Conservation (phyloP, 2,797 vertebrate species). For the Diplodus sargus region DNA sequence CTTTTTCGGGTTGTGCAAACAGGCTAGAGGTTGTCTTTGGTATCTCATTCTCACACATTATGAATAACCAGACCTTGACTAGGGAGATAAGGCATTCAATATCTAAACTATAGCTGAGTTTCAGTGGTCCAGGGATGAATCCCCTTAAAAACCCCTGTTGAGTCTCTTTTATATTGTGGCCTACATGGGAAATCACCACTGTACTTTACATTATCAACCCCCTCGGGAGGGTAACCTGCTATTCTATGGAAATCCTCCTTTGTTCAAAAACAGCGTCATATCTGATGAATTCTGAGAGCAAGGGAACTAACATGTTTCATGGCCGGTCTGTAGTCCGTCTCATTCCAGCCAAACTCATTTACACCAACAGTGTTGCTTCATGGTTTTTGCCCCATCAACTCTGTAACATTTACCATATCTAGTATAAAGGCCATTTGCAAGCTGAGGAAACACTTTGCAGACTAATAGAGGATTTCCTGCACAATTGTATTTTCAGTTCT, state of each 20-base stretch:
- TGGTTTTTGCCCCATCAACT: conserved; percentile 21
- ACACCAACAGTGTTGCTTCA: conserved; percentile 14
- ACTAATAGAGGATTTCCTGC: conserved; percentile 13
- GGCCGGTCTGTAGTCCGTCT: background rate
- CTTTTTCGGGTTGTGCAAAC: background rate
- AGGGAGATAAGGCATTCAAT: conserved; percentile 49
- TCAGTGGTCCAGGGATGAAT: conserved; percentile 8
- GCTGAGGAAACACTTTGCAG: background rate
- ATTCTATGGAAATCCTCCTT: conserved; percentile 5
- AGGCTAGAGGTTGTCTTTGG: conserved; percentile 4
- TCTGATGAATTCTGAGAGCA: conserved; percentile 3
- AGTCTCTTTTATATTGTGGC: background rate
- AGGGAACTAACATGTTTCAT: conserved; percentile 6
- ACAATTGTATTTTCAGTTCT: conserved; percentile 18
- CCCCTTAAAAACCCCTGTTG: conserved; percentile 28
- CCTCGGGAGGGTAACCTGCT: background rate
- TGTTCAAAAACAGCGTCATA: background rate
- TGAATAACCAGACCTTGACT: conserved; percentile 28
- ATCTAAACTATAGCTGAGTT: conserved; percentile 26
- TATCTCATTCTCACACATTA: conserved; percentile 45
- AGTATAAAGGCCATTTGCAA: background rate
- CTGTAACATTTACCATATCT: background rate
- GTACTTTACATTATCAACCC: conserved; percentile 16
- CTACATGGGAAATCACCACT: conserved; percentile 18
- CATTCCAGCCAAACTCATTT: conserved; percentile 21